phyloP scores from a whole-genome alignment of 2,797 vertebrate species.

The Cephalopachus bancanus region DNA sequence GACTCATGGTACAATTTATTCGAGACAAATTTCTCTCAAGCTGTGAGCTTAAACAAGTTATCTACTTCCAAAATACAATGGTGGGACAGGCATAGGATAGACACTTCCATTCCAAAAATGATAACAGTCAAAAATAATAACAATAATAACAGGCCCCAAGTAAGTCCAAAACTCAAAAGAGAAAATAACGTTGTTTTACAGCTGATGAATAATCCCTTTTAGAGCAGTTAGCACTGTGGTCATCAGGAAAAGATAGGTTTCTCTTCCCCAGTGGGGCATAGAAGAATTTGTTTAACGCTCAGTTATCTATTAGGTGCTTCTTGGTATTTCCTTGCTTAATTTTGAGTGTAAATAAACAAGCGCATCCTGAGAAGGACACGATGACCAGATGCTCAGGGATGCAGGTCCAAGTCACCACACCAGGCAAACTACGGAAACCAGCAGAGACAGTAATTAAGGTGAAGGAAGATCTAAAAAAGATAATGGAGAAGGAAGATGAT shows the following conservation, averaged over 20 bases:
- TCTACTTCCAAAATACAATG: background rate
- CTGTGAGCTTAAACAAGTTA: background rate
- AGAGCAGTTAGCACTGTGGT: background rate
- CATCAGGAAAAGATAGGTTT: background rate
- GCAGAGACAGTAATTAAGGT: background rate
- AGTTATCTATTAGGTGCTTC: background rate
- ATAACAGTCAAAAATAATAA: background rate
- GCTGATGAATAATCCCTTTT: background rate
- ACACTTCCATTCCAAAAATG: background rate
- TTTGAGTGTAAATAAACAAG: background rate
- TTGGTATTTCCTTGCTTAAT: background rate
- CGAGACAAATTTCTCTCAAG: background rate
- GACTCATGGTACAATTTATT: background rate
- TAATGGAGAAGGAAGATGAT: background rate
- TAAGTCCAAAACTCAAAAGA: background rate
- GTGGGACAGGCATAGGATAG: background rate
- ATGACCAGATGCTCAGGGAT: background rate
- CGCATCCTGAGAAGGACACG: background rate
- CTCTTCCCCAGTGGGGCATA: background rate
- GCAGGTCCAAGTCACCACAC: background rate
- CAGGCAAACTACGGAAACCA: background rate
- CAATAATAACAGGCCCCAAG: background rate
- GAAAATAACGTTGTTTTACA: background rate
- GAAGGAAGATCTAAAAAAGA: background rate
- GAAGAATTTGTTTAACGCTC: background rate